Evolutionary conservation across 2,797 vertebrate genomes (phyloP).

Genomic region (Florisuga fusca): DNA sequence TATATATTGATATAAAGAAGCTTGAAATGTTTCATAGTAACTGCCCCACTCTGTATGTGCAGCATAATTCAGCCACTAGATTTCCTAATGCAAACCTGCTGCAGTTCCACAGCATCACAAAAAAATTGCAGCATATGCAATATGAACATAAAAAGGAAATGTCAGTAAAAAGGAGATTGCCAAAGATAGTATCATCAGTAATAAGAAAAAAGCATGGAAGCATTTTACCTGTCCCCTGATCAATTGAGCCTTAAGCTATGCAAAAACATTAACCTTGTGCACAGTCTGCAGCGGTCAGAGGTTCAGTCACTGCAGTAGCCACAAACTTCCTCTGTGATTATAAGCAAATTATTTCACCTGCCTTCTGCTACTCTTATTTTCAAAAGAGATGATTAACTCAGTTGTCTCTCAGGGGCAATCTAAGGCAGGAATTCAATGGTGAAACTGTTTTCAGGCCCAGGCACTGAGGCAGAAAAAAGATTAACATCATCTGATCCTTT

Average conservation of each 20-base stretch:
- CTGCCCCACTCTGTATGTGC: not conserved
- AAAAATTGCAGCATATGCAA: not conserved
- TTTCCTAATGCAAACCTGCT: not conserved
- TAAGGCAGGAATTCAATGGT: not conserved
- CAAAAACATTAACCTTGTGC: not conserved
- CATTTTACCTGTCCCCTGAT: not conserved
- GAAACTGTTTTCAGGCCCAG: not conserved
- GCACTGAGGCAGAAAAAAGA: not conserved
- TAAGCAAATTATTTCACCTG: not conserved
- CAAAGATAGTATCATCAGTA: not conserved
- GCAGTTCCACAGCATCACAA: not conserved
- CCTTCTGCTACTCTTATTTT: not conserved
- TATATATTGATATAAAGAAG: not conserved
- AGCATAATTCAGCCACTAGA: not conserved
- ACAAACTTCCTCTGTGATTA: slow-evolving; percentile 5
- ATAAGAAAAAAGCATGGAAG: not conserved
- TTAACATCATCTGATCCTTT: not conserved
- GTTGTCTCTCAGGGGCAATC: not conserved
- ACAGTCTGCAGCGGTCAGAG: not conserved
- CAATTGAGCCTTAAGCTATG: not conserved
- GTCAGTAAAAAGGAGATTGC: not conserved
- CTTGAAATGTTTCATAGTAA: not conserved
- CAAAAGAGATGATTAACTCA: not conserved
- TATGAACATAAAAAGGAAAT: not conserved
- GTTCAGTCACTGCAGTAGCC: not conserved